Evolutionary conservation across 2,888 invertebrate genomes (phyloP).

Genomic region (Saturnia japonica): DNA sequence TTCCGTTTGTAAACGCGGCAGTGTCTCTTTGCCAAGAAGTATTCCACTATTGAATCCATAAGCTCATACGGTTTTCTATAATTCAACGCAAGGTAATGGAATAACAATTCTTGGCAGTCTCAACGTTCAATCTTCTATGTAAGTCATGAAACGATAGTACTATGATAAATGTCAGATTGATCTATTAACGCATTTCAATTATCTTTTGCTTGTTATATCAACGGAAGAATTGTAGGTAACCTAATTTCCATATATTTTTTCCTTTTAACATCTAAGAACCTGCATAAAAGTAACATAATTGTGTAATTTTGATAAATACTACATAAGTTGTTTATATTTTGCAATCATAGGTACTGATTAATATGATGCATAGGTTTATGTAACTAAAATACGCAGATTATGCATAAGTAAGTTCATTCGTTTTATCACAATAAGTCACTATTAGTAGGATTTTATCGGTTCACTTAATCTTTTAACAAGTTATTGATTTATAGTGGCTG

Average conservation of each 20-base stretch:
- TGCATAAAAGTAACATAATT: too few relatives aligned
- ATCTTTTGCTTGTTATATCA: not conserved
- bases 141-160: not conserved
- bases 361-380: too few relatives aligned
- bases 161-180: not conserved
- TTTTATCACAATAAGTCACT: not conserved
- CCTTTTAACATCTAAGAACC: too few relatives aligned
- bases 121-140: not conserved
- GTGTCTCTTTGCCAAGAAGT: constrained; percentile 41
- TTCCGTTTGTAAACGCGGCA: constrained; percentile 34
- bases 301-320: too few relatives aligned
- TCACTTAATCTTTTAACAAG: too few relatives aligned
- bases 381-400: too few relatives aligned
- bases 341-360: too few relatives aligned
- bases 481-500: too few relatives aligned
- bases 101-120: constrained; percentile 1
- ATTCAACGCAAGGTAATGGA: not conserved
- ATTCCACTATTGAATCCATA: constrained; percentile 42
- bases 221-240: not conserved
- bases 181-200: too few relatives aligned
- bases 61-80: not conserved
- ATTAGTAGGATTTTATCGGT: too few relatives aligned
- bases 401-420: not conserved
- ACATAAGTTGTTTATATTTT: too few relatives aligned
- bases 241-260: too few relatives aligned